These are phyloP conservation scores for Heliconius hewitsoni DNA, from an alignment of 1,140 invertebrate genomes.

Conservation along the genomic window DNA sequence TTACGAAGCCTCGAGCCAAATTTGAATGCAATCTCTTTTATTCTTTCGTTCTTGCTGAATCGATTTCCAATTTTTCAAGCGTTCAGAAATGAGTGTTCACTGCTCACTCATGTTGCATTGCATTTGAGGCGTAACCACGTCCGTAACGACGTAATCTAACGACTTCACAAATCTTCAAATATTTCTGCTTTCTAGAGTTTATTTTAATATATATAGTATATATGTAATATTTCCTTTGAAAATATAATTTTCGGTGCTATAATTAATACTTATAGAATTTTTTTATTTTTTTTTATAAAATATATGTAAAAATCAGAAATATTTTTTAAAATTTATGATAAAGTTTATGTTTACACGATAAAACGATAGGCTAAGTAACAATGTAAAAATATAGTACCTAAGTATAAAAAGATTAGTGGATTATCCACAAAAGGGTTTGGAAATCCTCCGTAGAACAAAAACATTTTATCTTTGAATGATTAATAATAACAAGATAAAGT, in stretches of 20 bases:
- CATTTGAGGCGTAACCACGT: neutral
- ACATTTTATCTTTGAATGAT: neutral
- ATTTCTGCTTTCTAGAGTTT: neutral
- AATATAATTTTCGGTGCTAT: too few species aligned
- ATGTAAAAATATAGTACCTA: too few species aligned
- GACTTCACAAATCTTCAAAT: neutral
- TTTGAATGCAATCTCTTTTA: slow-evolving; percentile 22
- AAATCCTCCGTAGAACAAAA: neutral
- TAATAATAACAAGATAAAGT: neutral
- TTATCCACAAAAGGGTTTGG: neutral
- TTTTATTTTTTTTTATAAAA: too few species aligned
- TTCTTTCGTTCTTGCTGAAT: slow-evolving; percentile 24
- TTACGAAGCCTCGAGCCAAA: slow-evolving; percentile 16
- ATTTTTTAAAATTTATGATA: neutral
- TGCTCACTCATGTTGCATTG: slow-evolving; percentile 29
- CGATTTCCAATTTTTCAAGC: slow-evolving; percentile 25
- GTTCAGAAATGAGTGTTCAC: slow-evolving; percentile 26
- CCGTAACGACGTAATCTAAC: neutral
- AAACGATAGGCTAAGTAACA: too few species aligned
- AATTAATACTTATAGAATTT: too few species aligned
- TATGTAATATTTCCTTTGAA: neutral
- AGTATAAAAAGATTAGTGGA: neutral
- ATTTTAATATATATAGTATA: neutral
- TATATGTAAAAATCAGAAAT: too few species aligned
- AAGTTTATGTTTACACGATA: neutral